Evolutionary conservation across 2,113 vertebrate genomes (phyloP).

Genomic region (Diadophis punctatus): DNA sequence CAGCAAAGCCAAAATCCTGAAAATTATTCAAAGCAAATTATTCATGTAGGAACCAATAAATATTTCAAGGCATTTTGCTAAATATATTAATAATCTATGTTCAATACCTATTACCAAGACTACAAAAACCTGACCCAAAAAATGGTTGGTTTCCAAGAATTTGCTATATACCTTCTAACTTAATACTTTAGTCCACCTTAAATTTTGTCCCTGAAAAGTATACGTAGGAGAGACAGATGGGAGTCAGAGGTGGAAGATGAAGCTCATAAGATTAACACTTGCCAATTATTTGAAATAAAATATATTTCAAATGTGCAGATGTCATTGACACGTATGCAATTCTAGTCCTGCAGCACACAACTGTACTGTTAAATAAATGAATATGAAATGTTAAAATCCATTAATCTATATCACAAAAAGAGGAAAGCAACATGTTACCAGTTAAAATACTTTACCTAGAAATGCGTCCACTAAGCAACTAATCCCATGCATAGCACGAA

Average conservation of each 20-base stretch:
- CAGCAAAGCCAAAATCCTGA: neutral
- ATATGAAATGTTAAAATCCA: neutral
- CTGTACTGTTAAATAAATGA: neutral
- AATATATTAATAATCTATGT: rapidly evolving
- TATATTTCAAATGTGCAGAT: neutral
- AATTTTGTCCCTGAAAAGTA: neutral
- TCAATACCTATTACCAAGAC: neutral
- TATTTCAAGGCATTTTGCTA: neutral
- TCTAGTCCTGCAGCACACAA: neutral
- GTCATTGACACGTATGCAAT: neutral
- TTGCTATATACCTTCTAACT: neutral
- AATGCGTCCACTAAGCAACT: conserved; percentile 96
- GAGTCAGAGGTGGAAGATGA: neutral
- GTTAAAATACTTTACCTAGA: conserved; percentile 78
- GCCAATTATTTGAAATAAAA: neutral
- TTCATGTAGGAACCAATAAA: neutral
- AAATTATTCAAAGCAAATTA: neutral
- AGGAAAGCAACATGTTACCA: neutral
- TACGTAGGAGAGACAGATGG: neutral
- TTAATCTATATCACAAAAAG: neutral
- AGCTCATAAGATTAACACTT: neutral
- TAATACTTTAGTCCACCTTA: neutral
- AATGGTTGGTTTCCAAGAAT: neutral
- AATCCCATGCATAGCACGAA: conserved; percentile 94
- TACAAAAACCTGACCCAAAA: neutral